Conservation (phyloP, 2,797 vertebrate genomes). For the Xyrichtys novacula region DNA sequence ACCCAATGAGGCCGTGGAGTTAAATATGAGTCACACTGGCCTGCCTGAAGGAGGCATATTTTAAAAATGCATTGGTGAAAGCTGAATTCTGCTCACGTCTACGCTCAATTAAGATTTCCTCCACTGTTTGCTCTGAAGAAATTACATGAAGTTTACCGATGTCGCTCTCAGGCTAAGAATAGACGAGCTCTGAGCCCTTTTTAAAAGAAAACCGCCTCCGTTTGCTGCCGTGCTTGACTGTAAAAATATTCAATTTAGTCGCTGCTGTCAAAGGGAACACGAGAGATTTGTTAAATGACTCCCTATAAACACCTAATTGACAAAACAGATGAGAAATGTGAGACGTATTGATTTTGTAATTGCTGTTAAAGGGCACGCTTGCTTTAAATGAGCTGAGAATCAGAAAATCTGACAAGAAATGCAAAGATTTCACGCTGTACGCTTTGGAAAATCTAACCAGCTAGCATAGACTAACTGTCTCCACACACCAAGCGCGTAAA, state of each 20-base stretch:
- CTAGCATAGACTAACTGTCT: too few species aligned
- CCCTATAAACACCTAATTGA: conserved; percentile 6
- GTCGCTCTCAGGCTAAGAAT: conserved; percentile 6
- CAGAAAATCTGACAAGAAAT: neutral
- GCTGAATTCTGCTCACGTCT: conserved; percentile 32
- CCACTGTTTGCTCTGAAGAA: conserved; percentile 4
- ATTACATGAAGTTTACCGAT: neutral
- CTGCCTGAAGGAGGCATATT: neutral
- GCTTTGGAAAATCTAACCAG: neutral
- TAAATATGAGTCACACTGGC: conserved; percentile 19
- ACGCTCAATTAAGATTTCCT: neutral
- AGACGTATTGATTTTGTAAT: conserved; percentile 1
- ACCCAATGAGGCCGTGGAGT: conserved; percentile 83
- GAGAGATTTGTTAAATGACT: conserved; percentile 11
- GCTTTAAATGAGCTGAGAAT: conserved; percentile 12
- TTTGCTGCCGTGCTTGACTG: neutral
- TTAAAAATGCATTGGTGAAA: conserved; percentile 15
- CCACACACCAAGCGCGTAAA: too few species aligned
- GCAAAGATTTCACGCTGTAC: neutral
- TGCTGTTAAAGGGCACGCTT: conserved; percentile 15
- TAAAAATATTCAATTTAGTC: neutral
- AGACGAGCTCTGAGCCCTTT: neutral
- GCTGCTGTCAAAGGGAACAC: conserved; percentile 15
- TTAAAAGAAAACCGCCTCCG: neutral
- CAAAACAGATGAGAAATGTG: conserved; percentile 6